phyloP scores from a whole-genome alignment of 2,113 vertebrate species.

The Daboia siamensis region DNA sequence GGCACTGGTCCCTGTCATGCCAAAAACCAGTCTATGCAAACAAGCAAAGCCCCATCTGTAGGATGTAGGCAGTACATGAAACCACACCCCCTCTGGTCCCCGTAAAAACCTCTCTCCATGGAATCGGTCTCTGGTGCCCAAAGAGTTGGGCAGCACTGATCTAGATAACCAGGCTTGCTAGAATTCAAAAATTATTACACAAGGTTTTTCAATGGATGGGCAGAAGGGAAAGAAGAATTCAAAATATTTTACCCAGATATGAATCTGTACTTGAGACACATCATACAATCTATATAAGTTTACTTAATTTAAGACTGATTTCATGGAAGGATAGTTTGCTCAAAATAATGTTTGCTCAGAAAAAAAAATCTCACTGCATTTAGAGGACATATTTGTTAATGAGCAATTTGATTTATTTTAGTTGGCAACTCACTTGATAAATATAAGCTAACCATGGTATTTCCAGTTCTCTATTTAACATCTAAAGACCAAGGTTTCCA shows the following conservation, averaged over 20 bases:
- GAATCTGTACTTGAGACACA: background rate
- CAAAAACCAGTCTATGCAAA: no score
- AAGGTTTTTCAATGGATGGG: background rate
- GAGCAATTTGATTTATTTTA: background rate
- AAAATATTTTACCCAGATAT: background rate
- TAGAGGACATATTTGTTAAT: background rate
- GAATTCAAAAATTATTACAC: background rate
- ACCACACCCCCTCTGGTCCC: no score
- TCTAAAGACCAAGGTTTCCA: slow-evolving; percentile 7
- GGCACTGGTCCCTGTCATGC: no score
- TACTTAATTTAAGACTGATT: background rate
- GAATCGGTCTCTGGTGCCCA: no score
- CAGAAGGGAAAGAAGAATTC: background rate
- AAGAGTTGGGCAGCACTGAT: no score
- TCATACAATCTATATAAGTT: background rate
- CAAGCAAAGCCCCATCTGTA: no score
- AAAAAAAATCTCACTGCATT: background rate
- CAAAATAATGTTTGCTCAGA: background rate
- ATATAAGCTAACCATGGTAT: background rate
- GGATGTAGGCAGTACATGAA: no score
- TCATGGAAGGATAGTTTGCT: background rate
- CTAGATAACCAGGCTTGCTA: background rate
- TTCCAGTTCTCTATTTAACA: background rate
- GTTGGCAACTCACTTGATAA: background rate
- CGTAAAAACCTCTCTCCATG: no score